Conservation (phyloP, 2,888 invertebrate genomes). For the Macrophya annulata region DNA sequence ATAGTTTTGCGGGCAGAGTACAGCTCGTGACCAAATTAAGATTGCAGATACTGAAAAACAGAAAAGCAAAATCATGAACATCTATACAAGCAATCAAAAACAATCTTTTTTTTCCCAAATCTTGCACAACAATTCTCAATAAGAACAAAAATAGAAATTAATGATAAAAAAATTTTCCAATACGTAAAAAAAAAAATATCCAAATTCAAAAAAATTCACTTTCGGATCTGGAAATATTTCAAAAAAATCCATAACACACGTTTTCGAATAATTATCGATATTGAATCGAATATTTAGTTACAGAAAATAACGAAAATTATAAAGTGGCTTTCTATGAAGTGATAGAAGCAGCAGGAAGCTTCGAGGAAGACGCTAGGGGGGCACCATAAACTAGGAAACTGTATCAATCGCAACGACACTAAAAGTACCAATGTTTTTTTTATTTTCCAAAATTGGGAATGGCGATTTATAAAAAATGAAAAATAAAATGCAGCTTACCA, state of each 20-base stretch:
- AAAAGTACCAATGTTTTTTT: too few species aligned
- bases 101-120: not conserved
- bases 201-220: not conserved
- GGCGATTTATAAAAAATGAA: not conserved
- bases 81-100: not conserved
- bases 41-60: not conserved
- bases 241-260: not conserved
- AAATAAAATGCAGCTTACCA: constrained; percentile 27
- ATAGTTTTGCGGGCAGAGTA: not conserved
- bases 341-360: not conserved
- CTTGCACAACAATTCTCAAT: not conserved
- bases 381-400: not conserved
- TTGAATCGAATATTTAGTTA: not conserved
- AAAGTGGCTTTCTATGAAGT: not conserved
- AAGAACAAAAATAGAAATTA: not conserved
- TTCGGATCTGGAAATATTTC: not conserved
- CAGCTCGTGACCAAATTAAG: not conserved
- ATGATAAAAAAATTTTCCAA: not conserved
- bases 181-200: not conserved
- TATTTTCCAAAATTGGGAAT: not conserved
- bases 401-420: not conserved
- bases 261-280: not conserved
- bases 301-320: not conserved
- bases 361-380: not conserved
- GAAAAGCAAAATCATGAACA: not conserved